A percentile compares a stretch with the other conserved stretches of the same genome.
Conservation (phyloP, 2,113 vertebrate genomes). For the Nyctereutes procyonoides region DNA sequence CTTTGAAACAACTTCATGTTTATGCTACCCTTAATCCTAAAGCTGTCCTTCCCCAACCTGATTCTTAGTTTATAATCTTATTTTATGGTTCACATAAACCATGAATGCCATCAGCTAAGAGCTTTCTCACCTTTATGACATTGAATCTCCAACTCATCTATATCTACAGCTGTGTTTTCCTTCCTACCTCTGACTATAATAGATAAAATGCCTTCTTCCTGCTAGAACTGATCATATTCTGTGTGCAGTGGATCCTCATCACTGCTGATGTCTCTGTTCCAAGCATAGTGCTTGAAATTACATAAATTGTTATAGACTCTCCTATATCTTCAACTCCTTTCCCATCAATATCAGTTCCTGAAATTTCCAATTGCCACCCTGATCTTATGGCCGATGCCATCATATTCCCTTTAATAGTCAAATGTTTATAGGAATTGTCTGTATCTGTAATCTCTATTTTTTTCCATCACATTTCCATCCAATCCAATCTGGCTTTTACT, state of each 20-base stretch:
- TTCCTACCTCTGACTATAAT: neutral
- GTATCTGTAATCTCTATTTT: neutral
- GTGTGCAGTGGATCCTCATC: neutral
- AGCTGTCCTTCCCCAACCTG: neutral
- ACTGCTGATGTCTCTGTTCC: too few relatives aligned
- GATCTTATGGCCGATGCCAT: neutral
- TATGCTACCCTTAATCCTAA: neutral
- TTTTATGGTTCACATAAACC: neutral
- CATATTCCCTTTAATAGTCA: neutral
- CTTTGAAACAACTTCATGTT: neutral
- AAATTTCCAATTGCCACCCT: neutral
- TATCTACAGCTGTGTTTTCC: neutral
- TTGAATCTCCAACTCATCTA: neutral
- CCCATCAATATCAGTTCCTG: neutral
- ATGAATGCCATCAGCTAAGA: neutral
- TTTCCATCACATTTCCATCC: neutral
- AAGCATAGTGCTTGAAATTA: neutral
- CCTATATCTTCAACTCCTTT: neutral
- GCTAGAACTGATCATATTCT: neutral
- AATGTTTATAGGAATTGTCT: neutral
- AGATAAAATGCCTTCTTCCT: neutral
- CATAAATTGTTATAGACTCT: neutral
- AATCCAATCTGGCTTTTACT: neutral
- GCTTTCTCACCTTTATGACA: neutral
- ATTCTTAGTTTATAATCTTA: neutral